Percentiles rank a stretch among this genome's conserved stretches.
These are phyloP conservation scores for Tenebrio molitor DNA, from an alignment of 1,140 invertebrate species.

Conservation along the genomic window DNA sequence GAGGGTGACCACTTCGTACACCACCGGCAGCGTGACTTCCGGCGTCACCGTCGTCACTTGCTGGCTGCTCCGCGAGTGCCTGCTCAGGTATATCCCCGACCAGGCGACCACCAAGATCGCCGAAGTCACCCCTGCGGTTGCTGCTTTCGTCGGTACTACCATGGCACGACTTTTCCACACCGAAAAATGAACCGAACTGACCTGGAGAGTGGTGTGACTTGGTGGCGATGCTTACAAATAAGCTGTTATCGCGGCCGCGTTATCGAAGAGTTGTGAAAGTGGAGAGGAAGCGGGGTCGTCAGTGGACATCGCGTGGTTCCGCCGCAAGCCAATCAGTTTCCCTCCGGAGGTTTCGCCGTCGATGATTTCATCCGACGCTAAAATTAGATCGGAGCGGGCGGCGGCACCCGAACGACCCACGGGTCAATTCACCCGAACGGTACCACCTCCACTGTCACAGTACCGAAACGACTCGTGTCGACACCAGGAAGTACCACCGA, in stretches of 20 bases:
- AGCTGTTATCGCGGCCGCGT: background rate
- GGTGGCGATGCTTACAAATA: background rate
- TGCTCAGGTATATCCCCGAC: constrained; percentile 58
- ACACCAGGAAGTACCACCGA: too few relatives aligned
- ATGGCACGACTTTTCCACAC: background rate
- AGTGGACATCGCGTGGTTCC: constrained; percentile 43
- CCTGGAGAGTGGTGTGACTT: constrained; percentile 28
- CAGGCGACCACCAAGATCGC: constrained; percentile 59
- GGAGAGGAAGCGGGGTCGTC: constrained; percentile 5
- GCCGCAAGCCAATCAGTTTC: constrained; percentile 23
- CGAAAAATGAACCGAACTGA: constrained; percentile 17
- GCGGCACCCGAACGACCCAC: too few relatives aligned
- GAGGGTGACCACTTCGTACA: constrained; percentile 5
- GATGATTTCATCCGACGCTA: background rate
- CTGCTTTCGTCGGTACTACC: constrained; percentile 45
- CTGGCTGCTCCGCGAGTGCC: constrained; percentile 15
- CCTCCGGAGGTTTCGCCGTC: background rate
- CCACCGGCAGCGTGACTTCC: background rate
- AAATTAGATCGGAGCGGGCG: too few relatives aligned
- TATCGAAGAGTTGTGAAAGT: constrained; percentile 6
- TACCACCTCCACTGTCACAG: too few relatives aligned
- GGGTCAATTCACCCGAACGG: too few relatives aligned
- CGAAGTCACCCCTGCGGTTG: constrained; percentile 53
- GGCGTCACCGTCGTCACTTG: background rate
- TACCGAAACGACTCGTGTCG: too few relatives aligned